These are phyloP conservation scores for Onychorhynchus coronatus DNA, from an alignment of 2,113 vertebrate species.

Conservation along the genomic window DNA sequence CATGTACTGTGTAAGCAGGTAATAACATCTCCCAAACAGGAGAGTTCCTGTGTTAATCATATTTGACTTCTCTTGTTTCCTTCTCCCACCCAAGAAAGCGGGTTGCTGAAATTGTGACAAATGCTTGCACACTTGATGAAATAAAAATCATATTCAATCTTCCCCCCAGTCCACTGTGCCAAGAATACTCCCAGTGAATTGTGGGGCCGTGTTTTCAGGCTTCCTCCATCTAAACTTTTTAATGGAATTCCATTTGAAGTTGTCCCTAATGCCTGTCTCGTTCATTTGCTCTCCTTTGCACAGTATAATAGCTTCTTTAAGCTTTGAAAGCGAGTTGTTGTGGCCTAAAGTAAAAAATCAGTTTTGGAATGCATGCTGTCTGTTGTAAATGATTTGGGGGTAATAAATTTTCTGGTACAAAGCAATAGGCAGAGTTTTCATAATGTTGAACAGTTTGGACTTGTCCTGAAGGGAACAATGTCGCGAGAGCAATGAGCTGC, in stretches of 20 bases:
- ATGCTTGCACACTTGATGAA: not conserved
- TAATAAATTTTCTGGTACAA: constrained; percentile 84
- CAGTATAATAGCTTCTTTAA: constrained; percentile 58
- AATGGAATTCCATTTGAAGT: constrained; percentile 19
- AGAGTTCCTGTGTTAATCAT: not conserved
- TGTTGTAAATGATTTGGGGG: constrained; percentile 82
- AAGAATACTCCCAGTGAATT: not conserved
- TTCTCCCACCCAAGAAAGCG: not conserved
- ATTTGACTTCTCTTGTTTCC: not conserved
- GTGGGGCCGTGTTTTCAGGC: not conserved
- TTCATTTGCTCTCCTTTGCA: constrained; percentile 10
- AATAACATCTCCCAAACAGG: not conserved
- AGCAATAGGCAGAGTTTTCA: constrained; percentile 79
- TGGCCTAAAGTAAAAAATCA: constrained; percentile 81
- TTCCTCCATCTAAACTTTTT: not conserved
- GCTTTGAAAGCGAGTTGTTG: constrained; percentile 68
- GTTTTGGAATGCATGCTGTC: constrained; percentile 83
- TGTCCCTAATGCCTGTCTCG: not conserved
- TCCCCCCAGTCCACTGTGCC: not conserved
- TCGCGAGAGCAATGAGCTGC: constrained; percentile 70
- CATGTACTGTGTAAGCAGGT: not conserved
- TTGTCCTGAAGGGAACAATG: constrained; percentile 84
- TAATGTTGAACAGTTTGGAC: constrained; percentile 84
- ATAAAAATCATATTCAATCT: not conserved
- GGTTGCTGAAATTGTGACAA: not conserved